phyloP scores from a whole-genome alignment of 2,888 invertebrate species.

The Gryllus longicercus region DNA sequence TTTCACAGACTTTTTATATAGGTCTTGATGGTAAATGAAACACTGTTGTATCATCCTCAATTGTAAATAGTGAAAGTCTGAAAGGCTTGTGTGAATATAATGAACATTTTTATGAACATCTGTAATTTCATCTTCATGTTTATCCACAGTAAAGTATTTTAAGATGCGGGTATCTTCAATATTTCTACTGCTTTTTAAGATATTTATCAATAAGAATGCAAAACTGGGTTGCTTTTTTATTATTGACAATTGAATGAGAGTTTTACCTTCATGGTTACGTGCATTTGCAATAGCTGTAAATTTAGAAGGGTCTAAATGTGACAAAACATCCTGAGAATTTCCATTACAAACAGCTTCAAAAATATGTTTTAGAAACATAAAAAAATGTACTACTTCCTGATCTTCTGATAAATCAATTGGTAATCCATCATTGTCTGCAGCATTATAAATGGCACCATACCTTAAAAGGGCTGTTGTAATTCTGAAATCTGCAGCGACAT shows the following conservation, averaged over 20 bases:
- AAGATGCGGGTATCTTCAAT: too few relatives aligned
- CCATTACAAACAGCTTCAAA: constrained; percentile 36
- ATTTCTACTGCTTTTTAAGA: too few relatives aligned
- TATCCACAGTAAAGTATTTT: too few relatives aligned
- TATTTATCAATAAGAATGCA: constrained; percentile 29
- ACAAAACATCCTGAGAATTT: constrained; percentile 34
- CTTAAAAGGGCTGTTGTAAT: constrained; percentile 36
- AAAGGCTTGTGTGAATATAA: too few relatives aligned
- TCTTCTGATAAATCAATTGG: constrained; percentile 34
- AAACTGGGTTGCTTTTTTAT: constrained; percentile 34
- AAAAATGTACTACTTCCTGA: constrained; percentile 34
- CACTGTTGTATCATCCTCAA: too few relatives aligned
- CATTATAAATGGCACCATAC: constrained; percentile 37
- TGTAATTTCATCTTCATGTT: too few relatives aligned
- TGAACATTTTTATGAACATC: too few relatives aligned
- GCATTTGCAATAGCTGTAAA: constrained; percentile 36
- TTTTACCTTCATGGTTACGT: constrained; percentile 37
- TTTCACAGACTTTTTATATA: too few relatives aligned
- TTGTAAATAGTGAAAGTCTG: too few relatives aligned
- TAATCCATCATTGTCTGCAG: constrained; percentile 36
- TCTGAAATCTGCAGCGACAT: constrained; percentile 36
- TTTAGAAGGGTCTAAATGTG: constrained; percentile 32
- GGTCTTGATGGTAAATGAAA: too few relatives aligned
- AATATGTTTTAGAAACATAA: constrained; percentile 36
- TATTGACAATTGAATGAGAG: constrained; percentile 36